Percentiles rank a stretch among this genome's conserved stretches.
Evolutionary conservation across 2,888 invertebrate species (phyloP).

Genomic region (Heliothis peltigera): DNA sequence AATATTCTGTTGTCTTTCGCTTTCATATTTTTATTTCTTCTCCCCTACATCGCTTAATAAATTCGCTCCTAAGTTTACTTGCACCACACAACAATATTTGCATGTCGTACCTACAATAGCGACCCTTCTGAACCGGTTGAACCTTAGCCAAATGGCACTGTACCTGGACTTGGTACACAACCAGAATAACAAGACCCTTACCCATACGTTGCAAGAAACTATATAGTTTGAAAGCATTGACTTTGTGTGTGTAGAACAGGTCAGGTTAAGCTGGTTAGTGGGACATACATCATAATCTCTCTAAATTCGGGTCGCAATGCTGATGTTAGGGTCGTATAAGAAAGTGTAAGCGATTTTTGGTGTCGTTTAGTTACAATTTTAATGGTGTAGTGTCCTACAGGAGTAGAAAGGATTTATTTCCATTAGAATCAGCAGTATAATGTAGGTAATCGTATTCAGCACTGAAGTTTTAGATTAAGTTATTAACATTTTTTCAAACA

Average conservation of each 20-base stretch:
- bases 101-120: slow-evolving; percentile 56
- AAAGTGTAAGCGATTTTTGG: slow-evolving; percentile 71
- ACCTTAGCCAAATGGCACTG: slow-evolving; percentile 78
- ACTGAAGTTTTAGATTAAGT: too few species aligned
- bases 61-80: slow-evolving; percentile 8
- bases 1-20: too few species aligned
- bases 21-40: too few species aligned
- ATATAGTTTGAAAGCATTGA: slow-evolving; percentile 15
- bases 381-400: slow-evolving; percentile 43
- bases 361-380: slow-evolving; percentile 62
- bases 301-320: slow-evolving; percentile 61
- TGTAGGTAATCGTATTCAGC: too few species aligned
- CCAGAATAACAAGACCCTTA: slow-evolving; percentile 63
- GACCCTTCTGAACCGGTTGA: slow-evolving; percentile 67
- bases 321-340: slow-evolving; percentile 65
- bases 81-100: slow-evolving; percentile 54
- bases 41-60: background rate
- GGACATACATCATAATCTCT: slow-evolving; percentile 70
- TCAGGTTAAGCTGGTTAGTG: slow-evolving; percentile 52
- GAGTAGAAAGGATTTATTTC: slow-evolving; percentile 17
- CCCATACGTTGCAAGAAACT: slow-evolving; percentile 16
- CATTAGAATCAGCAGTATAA: background rate
- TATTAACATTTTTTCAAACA: too few species aligned
- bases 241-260: slow-evolving; percentile 12
- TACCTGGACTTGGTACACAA: slow-evolving; percentile 70